Conservation (phyloP, 2,113 vertebrate species). For the Clarias batrachus region DNA sequence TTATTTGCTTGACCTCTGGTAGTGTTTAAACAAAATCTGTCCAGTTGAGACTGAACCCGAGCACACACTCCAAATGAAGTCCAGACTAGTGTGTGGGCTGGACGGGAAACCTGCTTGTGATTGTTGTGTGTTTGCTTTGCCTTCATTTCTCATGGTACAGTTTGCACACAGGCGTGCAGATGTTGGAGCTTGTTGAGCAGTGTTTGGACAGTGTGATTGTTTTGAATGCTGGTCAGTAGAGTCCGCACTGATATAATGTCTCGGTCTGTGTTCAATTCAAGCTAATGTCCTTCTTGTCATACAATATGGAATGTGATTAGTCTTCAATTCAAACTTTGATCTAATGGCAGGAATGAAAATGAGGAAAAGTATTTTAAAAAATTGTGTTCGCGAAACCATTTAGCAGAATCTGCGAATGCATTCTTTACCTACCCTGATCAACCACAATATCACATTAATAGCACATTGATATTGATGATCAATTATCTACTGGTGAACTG, state of each 20-base stretch:
- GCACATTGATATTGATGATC: no score
- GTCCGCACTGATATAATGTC: not conserved
- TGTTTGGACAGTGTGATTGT: slow-evolving; percentile 32
- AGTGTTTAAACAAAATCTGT: slow-evolving; percentile 41
- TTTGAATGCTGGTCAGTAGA: not conserved
- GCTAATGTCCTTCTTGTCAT: not conserved
- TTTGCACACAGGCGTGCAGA: slow-evolving; percentile 20
- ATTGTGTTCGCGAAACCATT: not conserved
- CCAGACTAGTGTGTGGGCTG: slow-evolving; percentile 10
- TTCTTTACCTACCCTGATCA: not conserved
- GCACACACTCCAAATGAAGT: slow-evolving; percentile 22
- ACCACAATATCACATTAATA: no score
- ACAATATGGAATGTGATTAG: slow-evolving; percentile 20
- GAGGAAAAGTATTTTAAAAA: not conserved
- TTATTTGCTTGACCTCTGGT: slow-evolving; percentile 47
- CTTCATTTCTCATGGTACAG: slow-evolving; percentile 29
- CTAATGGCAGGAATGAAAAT: not conserved
- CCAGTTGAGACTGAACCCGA: slow-evolving; percentile 22
- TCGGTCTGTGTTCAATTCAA: not conserved
- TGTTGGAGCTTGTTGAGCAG: slow-evolving; percentile 15
- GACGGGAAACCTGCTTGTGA: slow-evolving; percentile 21
- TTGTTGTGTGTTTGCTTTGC: slow-evolving; percentile 37
- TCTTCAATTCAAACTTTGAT: not conserved
- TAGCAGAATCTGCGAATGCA: not conserved
- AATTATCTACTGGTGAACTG: no score